Evolutionary conservation across 2,113 vertebrate genomes (phyloP).

Genomic region (Ginglymostoma cirratum): DNA sequence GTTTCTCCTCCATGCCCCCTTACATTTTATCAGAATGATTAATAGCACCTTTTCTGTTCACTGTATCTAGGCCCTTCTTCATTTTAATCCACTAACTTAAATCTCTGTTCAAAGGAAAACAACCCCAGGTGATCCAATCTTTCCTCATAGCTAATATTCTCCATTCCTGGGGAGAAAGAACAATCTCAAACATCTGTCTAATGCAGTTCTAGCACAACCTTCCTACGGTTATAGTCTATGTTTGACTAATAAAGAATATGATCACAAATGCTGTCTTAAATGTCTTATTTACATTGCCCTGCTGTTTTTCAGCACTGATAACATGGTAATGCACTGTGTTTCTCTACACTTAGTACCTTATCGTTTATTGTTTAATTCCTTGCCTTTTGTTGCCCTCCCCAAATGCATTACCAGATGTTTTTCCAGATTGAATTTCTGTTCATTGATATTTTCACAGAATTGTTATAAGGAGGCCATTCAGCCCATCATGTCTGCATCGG

Average conservation of each 20-base stretch:
- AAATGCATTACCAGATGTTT: neutral
- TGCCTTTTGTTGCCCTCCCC: neutral
- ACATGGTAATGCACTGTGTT: no score
- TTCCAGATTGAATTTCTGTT: no score
- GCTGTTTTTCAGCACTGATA: no score
- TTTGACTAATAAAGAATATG: neutral
- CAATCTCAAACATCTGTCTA: neutral
- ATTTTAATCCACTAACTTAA: neutral
- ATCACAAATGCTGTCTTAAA: neutral
- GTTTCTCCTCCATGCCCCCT: neutral
- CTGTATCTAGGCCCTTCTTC: neutral
- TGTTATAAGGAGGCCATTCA: no score
- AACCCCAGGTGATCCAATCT: neutral
- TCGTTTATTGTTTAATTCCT: neutral
- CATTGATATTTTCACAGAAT: no score
- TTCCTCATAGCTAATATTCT: neutral
- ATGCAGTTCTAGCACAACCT: neutral
- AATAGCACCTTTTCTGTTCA: neutral
- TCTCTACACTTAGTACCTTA: neutral
- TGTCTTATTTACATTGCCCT: no score
- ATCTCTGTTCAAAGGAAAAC: neutral
- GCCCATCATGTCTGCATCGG: no score
- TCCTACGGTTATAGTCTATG: neutral
- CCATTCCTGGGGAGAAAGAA: neutral
- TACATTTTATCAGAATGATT: neutral